phyloP scores from a whole-genome alignment of 2,113 vertebrate genomes.

The Chauna torquata region DNA sequence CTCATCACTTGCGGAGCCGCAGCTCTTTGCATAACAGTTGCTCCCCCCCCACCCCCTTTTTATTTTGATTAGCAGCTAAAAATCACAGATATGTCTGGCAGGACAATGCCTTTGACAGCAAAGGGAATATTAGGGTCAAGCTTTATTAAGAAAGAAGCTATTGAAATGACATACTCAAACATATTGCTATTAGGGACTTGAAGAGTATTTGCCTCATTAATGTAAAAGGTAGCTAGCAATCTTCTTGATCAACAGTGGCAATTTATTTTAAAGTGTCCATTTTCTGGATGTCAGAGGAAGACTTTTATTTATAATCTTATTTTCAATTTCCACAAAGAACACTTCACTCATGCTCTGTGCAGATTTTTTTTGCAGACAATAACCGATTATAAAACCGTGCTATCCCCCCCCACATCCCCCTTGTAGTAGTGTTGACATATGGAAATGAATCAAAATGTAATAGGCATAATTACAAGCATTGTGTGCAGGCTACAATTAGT shows the following conservation, averaged over 20 bases:
- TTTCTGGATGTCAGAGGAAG: slow-evolving; percentile 82
- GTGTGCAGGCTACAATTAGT: slow-evolving; percentile 85
- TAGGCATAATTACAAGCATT: slow-evolving; percentile 86
- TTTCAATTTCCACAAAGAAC: slow-evolving; percentile 85
- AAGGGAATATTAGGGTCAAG: slow-evolving; percentile 83
- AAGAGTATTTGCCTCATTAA: slow-evolving; percentile 81
- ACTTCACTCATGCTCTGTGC: slow-evolving; percentile 77
- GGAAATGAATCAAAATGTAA: slow-evolving; percentile 87
- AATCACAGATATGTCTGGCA: slow-evolving; percentile 23
- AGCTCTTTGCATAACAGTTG: neutral
- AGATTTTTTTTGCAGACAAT: slow-evolving; percentile 76
- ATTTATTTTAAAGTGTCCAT: slow-evolving; percentile 85
- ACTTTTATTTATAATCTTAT: slow-evolving; percentile 85
- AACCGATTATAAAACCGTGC: slow-evolving; percentile 76
- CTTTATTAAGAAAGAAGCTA: slow-evolving; percentile 87
- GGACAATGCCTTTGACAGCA: slow-evolving; percentile 64
- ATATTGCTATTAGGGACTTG: slow-evolving; percentile 77
- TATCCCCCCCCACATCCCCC: slow-evolving; percentile 50
- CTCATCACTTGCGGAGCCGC: accelerated
- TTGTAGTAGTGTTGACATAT: slow-evolving; percentile 83
- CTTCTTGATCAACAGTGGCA: slow-evolving; percentile 79
- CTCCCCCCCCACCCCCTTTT: neutral
- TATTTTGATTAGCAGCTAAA: slow-evolving; percentile 38
- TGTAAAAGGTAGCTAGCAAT: slow-evolving; percentile 79
- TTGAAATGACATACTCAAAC: slow-evolving; percentile 81